phyloP scores from a whole-genome alignment of 1,140 invertebrate species.

The Bradysia coprophila region DNA sequence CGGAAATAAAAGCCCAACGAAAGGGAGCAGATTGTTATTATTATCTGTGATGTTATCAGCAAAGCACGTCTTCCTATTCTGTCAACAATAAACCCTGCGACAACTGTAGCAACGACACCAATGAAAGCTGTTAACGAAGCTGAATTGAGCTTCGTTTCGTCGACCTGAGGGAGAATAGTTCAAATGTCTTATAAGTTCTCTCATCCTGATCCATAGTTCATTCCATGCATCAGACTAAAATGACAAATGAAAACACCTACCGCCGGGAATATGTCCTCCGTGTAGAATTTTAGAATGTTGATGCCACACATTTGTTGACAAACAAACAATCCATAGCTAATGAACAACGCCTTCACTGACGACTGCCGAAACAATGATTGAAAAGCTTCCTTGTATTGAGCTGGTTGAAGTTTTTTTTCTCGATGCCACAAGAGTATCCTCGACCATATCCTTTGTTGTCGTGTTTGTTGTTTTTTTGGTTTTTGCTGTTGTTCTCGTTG shows the following conservation, averaged over 20 bases:
- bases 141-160: slow-evolving; percentile 26
- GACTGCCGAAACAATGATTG: no score
- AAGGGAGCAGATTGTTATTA: slow-evolving; percentile 40
- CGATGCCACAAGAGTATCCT: no score
- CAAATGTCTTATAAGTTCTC: no score
- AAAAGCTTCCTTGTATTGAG: no score
- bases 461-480: no score
- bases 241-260: slow-evolving; percentile 36
- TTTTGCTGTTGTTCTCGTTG: no score
- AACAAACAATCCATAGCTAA: slow-evolving; percentile 60
- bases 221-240: no score
- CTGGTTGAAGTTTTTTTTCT: no score
- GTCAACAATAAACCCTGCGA: slow-evolving; percentile 56
- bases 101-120: slow-evolving; percentile 50
- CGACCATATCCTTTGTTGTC: no score
- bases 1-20: slow-evolving; percentile 44
- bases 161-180: no score
- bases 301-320: slow-evolving; percentile 76
- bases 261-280: slow-evolving; percentile 51
- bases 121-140: slow-evolving; percentile 63
- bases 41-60: slow-evolving; percentile 36
- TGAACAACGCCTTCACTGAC: slow-evolving; percentile 44
- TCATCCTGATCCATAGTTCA: no score
- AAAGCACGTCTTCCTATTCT: slow-evolving; percentile 51
- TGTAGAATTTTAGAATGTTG: slow-evolving; percentile 72